A percentile compares a stretch with the other conserved stretches of the same genome.
These are phyloP conservation scores for Esperia sulphurella DNA, from an alignment of 2,888 invertebrate species.

Conservation along the genomic window DNA sequence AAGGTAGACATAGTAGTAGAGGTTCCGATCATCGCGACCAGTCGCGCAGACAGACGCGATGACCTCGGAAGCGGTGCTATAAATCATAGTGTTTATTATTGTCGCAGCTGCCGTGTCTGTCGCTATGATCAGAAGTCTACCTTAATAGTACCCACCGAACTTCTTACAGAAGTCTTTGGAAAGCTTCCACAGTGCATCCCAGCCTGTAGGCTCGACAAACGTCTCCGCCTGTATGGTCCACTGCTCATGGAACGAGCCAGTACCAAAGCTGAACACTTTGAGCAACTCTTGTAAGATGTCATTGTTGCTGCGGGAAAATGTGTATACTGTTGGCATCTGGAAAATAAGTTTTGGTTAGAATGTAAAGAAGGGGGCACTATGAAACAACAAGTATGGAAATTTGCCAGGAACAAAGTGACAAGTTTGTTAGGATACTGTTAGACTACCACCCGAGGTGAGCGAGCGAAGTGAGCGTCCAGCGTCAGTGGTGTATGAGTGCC, in stretches of 20 bases:
- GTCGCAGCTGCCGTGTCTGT: neutral
- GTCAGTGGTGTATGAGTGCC: too few species aligned
- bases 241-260: constrained; percentile 60
- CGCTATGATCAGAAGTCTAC: neutral
- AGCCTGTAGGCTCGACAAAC: constrained; percentile 82
- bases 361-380: too few species aligned
- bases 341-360: neutral
- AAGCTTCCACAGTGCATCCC: constrained; percentile 86
- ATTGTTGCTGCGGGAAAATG: constrained; percentile 58
- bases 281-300: constrained; percentile 58
- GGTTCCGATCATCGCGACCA: too few species aligned
- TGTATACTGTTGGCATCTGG: constrained; percentile 63
- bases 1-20: too few species aligned
- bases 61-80: too few species aligned
- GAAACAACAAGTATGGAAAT: too few species aligned
- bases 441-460: too few species aligned
- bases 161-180: constrained; percentile 81
- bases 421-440: too few species aligned
- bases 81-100: too few species aligned
- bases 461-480: too few species aligned
- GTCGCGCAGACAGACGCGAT: too few species aligned
- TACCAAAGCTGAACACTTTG: constrained; percentile 52
- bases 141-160: constrained; percentile 56
- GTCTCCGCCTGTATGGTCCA: constrained; percentile 75
- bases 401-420: too few species aligned